These are phyloP conservation scores for Synergus itoensis DNA, from an alignment of 2,888 invertebrate species.

Conservation along the genomic window DNA sequence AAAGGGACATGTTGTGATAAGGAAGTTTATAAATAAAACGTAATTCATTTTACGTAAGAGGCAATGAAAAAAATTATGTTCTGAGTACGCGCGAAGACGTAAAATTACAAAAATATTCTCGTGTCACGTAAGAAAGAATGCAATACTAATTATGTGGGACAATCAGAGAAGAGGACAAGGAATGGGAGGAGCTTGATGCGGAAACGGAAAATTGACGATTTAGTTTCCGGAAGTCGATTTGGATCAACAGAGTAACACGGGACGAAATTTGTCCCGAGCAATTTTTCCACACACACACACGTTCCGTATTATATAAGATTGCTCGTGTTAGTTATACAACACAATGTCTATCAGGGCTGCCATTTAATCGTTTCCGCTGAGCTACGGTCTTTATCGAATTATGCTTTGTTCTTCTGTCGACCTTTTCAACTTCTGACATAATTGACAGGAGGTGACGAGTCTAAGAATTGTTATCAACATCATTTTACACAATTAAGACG, in stretches of 20 bases:
- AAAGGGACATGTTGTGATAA: no score
- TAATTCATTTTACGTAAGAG: not conserved
- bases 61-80: no score
- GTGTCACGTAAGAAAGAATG: not conserved
- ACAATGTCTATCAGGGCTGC: slow-evolving; percentile 66
- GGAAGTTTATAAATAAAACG: not conserved
- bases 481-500: not conserved
- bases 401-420: slow-evolving; percentile 58
- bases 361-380: slow-evolving; percentile 69
- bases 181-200: slow-evolving; percentile 24
- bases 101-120: not conserved
- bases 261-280: slow-evolving; percentile 35
- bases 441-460: slow-evolving; percentile 30
- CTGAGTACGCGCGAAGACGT: not conserved
- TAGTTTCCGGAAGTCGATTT: slow-evolving; percentile 39
- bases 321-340: slow-evolving; percentile 64
- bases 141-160: not conserved
- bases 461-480: slow-evolving; percentile 30
- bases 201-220: slow-evolving; percentile 27
- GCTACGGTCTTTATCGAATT: slow-evolving; percentile 68
- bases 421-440: slow-evolving; percentile 44
- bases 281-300: slow-evolving; percentile 30
- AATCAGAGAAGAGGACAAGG: not conserved
- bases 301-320: slow-evolving; percentile 55
- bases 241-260: slow-evolving; percentile 30